These are phyloP conservation scores for Melinaea marsaeus DNA, from an alignment of 2,888 invertebrate genomes.

Conservation along the genomic window DNA sequence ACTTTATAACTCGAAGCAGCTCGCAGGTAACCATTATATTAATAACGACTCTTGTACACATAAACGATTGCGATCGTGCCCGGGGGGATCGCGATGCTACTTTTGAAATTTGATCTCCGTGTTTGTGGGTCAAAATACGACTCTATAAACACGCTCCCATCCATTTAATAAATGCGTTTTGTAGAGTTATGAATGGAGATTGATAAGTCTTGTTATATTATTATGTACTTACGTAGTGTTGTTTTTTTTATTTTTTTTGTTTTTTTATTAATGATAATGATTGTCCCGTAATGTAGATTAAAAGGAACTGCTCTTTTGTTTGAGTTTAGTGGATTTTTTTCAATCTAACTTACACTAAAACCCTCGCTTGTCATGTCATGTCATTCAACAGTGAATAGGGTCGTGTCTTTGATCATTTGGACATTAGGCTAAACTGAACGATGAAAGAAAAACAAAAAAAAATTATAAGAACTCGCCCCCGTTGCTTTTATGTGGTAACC, in stretches of 20 bases:
- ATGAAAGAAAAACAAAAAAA: constrained; percentile 17
- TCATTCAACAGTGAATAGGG: constrained; percentile 11
- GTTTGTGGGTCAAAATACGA: constrained; percentile 57
- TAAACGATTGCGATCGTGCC: constrained; percentile 48
- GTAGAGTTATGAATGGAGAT: not conserved
- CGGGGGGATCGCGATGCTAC: constrained; percentile 50
- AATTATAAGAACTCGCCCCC: constrained; percentile 23
- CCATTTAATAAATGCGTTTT: constrained; percentile 20
- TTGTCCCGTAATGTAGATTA: not conserved
- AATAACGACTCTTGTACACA: constrained; percentile 45
- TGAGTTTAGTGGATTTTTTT: not conserved
- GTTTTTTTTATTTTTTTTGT: too few relatives aligned
- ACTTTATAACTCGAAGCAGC: constrained; percentile 38
- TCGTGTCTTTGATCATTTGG: constrained; percentile 20
- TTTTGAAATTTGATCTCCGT: constrained; percentile 62
- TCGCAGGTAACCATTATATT: constrained; percentile 48
- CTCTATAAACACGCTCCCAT: constrained; percentile 35
- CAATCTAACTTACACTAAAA: not conserved
- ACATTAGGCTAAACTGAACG: constrained; percentile 21
- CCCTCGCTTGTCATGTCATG: not conserved
- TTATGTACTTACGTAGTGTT: too few relatives aligned
- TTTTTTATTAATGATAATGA: too few relatives aligned
- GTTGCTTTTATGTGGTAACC: constrained; percentile 31
- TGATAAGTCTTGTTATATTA: too few relatives aligned
- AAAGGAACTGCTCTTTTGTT: not conserved